These are phyloP conservation scores for Dendroctonus valens DNA, from an alignment of 1,140 invertebrate species.

Conservation along the genomic window DNA sequence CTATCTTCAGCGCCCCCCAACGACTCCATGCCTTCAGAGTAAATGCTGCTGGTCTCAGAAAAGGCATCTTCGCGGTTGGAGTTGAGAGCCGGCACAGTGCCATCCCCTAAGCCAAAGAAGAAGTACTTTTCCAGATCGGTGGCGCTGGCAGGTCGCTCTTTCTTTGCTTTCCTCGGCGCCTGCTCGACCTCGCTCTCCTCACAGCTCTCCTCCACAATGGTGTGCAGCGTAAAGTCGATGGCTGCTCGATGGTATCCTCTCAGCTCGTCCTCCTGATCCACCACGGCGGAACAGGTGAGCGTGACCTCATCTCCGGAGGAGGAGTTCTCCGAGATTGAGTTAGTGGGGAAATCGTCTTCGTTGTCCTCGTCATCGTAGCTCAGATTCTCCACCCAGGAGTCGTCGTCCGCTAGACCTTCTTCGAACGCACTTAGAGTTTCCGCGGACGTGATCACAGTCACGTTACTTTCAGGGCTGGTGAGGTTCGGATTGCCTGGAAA, in stretches of 20 bases:
- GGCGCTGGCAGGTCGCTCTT: conserved; percentile 64
- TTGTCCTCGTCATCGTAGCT: conserved; percentile 69
- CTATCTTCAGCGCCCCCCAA: conserved; percentile 56
- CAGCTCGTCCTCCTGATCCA: conserved; percentile 76
- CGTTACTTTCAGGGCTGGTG: conserved; percentile 49
- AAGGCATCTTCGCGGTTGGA: conserved; percentile 64
- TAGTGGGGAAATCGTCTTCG: conserved; percentile 61
- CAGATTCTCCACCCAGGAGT: conserved; percentile 83
- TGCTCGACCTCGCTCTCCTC: conserved; percentile 83
- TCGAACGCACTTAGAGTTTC: conserved; percentile 69
- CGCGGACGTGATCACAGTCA: conserved; percentile 63
- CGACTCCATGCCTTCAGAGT: conserved; percentile 78
- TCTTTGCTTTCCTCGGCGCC: conserved; percentile 54
- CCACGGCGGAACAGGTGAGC: conserved; percentile 53
- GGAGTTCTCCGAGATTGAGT: conserved; percentile 58
- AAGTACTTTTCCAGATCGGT: conserved; percentile 91
- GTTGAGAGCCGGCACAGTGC: conserved; percentile 55
- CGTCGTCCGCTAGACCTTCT: conserved; percentile 80
- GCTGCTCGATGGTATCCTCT: conserved; percentile 74
- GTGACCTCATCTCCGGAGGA: conserved; percentile 59
- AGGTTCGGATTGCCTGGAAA: conserved; percentile 34
- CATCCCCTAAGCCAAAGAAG: conserved; percentile 79
- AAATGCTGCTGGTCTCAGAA: conserved; percentile 85
- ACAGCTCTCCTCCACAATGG: conserved; percentile 91
- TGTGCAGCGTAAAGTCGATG: conserved; percentile 88